A percentile compares a stretch with the other conserved stretches of the same genome.
Evolutionary conservation across 2,888 invertebrate genomes (phyloP).

Genomic region (Cantharis rufa): DNA sequence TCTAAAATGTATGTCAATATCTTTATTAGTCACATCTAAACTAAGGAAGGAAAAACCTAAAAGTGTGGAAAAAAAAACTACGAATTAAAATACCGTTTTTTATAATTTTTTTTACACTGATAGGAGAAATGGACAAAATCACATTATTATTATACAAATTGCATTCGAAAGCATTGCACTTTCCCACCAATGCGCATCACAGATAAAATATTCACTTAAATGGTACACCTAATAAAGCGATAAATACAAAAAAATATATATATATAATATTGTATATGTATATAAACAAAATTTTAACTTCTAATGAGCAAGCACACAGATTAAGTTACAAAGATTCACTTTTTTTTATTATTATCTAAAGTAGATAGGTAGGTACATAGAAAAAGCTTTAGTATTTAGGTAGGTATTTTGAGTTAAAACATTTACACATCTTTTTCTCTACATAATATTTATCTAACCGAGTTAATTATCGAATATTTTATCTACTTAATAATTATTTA

Average conservation of each 20-base stretch:
- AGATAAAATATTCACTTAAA: slow-evolving; percentile 44
- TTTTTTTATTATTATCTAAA: slow-evolving; percentile 17
- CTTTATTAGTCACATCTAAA: slow-evolving; percentile 52
- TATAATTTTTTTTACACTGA: slow-evolving; percentile 49
- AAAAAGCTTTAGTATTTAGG: slow-evolving; percentile 17
- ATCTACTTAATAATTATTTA: not conserved
- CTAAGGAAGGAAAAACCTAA: slow-evolving; percentile 48
- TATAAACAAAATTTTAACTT: slow-evolving; percentile 11
- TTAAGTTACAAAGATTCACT: slow-evolving; percentile 39
- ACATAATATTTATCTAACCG: slow-evolving; percentile 5
- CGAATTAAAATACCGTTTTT: slow-evolving; percentile 51
- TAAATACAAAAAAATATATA: slow-evolving; percentile 26
- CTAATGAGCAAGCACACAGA: slow-evolving; percentile 44
- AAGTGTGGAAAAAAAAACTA: slow-evolving; percentile 51
- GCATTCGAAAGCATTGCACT: slow-evolving; percentile 54
- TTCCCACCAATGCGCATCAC: slow-evolving; percentile 55
- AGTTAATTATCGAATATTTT: not conserved
- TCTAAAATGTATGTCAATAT: slow-evolving; percentile 26
- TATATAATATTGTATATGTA: slow-evolving; percentile 8
- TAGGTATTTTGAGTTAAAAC: slow-evolving; percentile 25
- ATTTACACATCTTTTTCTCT: slow-evolving; percentile 24
- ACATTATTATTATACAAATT: slow-evolving; percentile 47
- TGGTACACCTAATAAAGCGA: slow-evolving; percentile 25
- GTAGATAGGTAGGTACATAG: slow-evolving; percentile 29
- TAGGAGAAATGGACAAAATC: slow-evolving; percentile 55